These are phyloP conservation scores for Seriola aureovittata DNA, from an alignment of 2,113 vertebrate species.

Conservation along the genomic window DNA sequence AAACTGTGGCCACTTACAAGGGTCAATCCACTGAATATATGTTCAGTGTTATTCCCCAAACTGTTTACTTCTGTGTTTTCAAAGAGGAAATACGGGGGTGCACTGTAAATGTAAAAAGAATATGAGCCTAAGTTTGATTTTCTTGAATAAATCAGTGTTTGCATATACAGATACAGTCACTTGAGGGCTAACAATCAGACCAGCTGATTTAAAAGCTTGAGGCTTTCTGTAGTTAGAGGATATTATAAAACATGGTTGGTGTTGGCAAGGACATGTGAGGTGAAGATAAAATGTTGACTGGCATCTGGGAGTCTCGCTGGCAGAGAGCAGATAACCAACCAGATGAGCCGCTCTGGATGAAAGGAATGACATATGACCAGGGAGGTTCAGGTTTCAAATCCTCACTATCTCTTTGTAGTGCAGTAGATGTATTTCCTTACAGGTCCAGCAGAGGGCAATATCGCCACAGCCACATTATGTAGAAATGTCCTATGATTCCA, in stretches of 20 bases:
- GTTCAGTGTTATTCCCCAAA: neutral
- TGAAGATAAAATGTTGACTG: slow-evolving; percentile 9
- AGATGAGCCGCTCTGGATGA: neutral
- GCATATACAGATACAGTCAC: slow-evolving; percentile 60
- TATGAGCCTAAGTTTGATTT: neutral
- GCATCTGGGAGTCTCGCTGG: neutral
- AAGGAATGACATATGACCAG: neutral
- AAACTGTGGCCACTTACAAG: slow-evolving; percentile 28
- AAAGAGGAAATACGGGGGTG: neutral
- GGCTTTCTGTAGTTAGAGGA: slow-evolving; percentile 34
- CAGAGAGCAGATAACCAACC: neutral
- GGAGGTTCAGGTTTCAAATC: slow-evolving; percentile 8
- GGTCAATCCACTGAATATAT: slow-evolving; percentile 4
- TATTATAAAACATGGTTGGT: slow-evolving; percentile 33
- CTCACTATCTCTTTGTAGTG: neutral
- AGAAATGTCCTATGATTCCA: slow-evolving; percentile 5
- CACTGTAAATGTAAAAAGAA: slow-evolving; percentile 13
- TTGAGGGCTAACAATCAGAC: slow-evolving; percentile 74
- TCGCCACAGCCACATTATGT: neutral
- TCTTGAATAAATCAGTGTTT: slow-evolving; percentile 41
- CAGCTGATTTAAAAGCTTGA: slow-evolving; percentile 79
- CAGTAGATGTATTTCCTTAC: slow-evolving; percentile 15
- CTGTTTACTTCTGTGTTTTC: slow-evolving; percentile 11
- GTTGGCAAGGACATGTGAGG: slow-evolving; percentile 20
- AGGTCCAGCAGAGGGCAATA: slow-evolving; percentile 69